These are phyloP conservation scores for Eulacestoma nigropectus DNA, from an alignment of 2,113 vertebrate species.

Conservation along the genomic window DNA sequence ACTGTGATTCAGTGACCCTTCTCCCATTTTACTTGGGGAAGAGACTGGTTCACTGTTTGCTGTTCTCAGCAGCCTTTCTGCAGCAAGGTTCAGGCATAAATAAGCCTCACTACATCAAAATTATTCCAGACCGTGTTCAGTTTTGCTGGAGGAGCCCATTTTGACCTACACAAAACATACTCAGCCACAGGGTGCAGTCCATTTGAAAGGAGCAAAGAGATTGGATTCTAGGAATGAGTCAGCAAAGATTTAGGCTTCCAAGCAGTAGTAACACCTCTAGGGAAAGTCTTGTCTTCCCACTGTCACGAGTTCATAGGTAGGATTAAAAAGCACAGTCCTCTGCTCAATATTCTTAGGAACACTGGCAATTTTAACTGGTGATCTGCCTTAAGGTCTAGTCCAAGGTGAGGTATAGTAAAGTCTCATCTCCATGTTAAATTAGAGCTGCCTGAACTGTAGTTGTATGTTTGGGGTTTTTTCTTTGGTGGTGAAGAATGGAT, in stretches of 20 bases:
- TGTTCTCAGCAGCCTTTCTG: neutral
- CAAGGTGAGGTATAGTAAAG: neutral
- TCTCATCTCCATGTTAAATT: neutral
- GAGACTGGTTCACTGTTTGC: neutral
- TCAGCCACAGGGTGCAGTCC: neutral
- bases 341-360: neutral
- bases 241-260: neutral
- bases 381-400: neutral
- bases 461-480: neutral
- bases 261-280: neutral
- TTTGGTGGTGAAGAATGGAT: neutral
- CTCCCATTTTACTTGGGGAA: neutral
- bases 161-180: neutral
- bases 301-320: neutral
- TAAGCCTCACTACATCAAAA: neutral
- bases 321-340: neutral
- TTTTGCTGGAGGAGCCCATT: neutral
- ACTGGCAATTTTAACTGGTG: neutral
- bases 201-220: neutral
- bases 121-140: neutral
- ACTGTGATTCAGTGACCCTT: neutral
- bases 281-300: neutral
- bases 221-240: neutral
- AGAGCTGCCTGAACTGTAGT: neutral
- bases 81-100: neutral